Evolutionary conservation across 2,113 vertebrate species (phyloP).

Genomic region (Corapipo altera): DNA sequence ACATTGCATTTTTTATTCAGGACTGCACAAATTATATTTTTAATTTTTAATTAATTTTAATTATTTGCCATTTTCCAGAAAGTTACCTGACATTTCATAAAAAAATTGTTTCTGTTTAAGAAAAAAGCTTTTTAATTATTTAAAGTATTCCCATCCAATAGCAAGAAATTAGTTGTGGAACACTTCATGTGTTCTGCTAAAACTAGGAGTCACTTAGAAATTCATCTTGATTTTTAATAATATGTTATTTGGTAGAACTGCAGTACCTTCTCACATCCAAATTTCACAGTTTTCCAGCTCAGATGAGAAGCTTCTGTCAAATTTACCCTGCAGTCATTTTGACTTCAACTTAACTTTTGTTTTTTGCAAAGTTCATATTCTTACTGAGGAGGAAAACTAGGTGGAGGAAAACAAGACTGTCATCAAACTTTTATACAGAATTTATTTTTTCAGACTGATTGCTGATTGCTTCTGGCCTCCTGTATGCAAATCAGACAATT

Average conservation of each 20-base stretch:
- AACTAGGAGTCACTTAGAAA: background rate
- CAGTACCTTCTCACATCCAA: background rate
- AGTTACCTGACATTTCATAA: background rate
- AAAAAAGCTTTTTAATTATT: background rate
- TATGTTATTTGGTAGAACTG: background rate
- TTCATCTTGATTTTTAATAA: background rate
- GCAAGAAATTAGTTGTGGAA: background rate
- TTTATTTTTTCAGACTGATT: background rate
- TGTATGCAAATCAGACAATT: background rate
- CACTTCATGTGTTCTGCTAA: background rate
- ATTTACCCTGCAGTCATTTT: background rate
- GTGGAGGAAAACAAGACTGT: background rate
- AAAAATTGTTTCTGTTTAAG: background rate
- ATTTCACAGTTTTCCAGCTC: background rate
- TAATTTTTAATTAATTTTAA: background rate
- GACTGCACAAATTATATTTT: accelerated
- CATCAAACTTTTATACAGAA: background rate
- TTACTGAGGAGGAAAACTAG: background rate
- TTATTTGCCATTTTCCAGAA: background rate
- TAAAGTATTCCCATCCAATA: background rate
- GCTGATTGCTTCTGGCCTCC: background rate
- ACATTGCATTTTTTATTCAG: background rate
- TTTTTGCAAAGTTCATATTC: background rate
- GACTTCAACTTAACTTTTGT: background rate
- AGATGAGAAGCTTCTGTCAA: background rate